A percentile compares a stretch with the other conserved stretches of the same genome.
phyloP scores from a whole-genome alignment of 2,113 vertebrate genomes.

The Phycodurus eques region DNA sequence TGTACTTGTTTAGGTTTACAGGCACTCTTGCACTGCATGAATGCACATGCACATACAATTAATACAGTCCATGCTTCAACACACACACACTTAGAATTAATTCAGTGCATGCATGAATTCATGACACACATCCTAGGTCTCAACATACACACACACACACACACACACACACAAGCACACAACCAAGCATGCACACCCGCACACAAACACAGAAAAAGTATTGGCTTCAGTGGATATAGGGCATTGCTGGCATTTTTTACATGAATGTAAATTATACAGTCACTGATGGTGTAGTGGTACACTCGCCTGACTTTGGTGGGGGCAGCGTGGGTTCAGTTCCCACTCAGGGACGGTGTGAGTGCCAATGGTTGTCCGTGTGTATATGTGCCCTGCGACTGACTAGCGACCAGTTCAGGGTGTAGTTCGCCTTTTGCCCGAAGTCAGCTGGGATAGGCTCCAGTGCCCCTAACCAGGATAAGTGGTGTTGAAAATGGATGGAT shows the following conservation, averaged over 20 bases:
- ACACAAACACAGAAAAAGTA: background rate
- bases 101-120: constrained; percentile 55
- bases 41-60: constrained; percentile 59
- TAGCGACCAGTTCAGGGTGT: too few species aligned
- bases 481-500: too few species aligned
- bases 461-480: too few species aligned
- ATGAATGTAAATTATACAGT: background rate
- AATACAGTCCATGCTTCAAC: constrained; percentile 52
- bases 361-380: too few species aligned
- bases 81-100: constrained; percentile 61
- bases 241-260: background rate
- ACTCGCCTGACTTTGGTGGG: too few species aligned
- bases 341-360: too few species aligned
- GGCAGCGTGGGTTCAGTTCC: too few species aligned
- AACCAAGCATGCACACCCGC: background rate
- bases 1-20: constrained; percentile 33
- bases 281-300: too few species aligned
- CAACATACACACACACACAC: constrained; percentile 18
- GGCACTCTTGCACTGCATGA: constrained; percentile 48
- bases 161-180: background rate
- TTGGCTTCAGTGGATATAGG: background rate
- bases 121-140: constrained; percentile 34
- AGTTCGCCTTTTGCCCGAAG: too few species aligned
- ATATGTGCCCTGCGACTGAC: too few species aligned
- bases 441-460: too few species aligned